Conservation (phyloP, 2,888 invertebrate species). For the Actias luna region DNA sequence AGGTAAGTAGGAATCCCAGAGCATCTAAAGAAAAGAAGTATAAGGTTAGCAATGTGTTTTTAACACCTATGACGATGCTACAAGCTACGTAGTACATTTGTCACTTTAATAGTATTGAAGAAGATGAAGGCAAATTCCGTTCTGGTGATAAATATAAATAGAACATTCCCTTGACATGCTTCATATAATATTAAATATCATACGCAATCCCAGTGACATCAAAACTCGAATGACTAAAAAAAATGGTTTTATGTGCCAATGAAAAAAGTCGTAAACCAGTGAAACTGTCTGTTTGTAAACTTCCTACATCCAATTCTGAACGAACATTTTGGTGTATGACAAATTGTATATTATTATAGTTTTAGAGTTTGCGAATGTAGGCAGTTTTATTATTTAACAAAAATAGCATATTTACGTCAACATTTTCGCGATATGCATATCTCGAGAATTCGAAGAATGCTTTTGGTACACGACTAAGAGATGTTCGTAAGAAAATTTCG, state of each 20-base stretch:
- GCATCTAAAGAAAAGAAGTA: too few relatives aligned
- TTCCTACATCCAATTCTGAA: slow-evolving; percentile 30
- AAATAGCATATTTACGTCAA: slow-evolving; percentile 18
- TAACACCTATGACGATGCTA: too few relatives aligned
- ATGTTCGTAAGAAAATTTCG: neutral
- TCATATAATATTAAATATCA: slow-evolving; percentile 26
- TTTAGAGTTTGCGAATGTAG: slow-evolving; percentile 26
- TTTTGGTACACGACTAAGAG: neutral
- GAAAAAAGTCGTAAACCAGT: slow-evolving; percentile 44
- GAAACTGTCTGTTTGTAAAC: slow-evolving; percentile 35
- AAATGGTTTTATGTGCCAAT: slow-evolving; percentile 42
- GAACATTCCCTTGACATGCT: slow-evolving; percentile 19
- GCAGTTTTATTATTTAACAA: slow-evolving; percentile 23
- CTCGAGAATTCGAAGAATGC: slow-evolving; percentile 11
- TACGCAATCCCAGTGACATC: slow-evolving; percentile 40
- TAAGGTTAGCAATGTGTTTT: too few relatives aligned
- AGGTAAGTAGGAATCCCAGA: too few relatives aligned
- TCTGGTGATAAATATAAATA: neutral
- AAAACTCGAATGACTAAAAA: slow-evolving; percentile 39
- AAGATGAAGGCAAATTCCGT: neutral
- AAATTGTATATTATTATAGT: slow-evolving; percentile 34
- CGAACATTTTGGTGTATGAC: slow-evolving; percentile 33
- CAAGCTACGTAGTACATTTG: too few relatives aligned
- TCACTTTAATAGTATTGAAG: neutral
- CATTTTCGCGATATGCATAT: slow-evolving; percentile 12